Base-by-base conservation (phyloP, 1,140 invertebrate species). In the Pogonognathellus flavescens region DNA sequence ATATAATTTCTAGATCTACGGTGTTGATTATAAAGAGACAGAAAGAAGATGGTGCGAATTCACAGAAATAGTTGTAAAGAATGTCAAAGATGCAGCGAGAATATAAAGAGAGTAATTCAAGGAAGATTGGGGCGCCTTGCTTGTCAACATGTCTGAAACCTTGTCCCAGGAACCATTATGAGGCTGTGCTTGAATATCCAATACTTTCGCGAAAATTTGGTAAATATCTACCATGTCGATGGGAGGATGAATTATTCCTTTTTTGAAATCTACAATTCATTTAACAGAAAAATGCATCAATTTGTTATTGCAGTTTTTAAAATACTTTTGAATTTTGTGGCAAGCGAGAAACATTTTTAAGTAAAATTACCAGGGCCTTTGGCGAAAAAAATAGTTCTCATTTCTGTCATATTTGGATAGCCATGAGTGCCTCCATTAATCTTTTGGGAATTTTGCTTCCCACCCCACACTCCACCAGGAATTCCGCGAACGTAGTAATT, bases 321-420 rank as follows among this genome's bases (percentile, higher is more conserved):
- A 59, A 18, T 20, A 9, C 59, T 8, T 10, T 18, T 18, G 22
- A 60, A n/a, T n/a, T n/a, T n/a, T n/a, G n/a, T n/a, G n/a, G n/a
- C n/a, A n/a, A 41, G 31, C 6, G 31, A 4, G 16, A 66, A 14
- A 66, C 25, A 14, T 66, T 66, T 66, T 41, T 41, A 41, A 41
- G 6, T 41, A 41, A 6, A 41, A 41, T 81, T 86, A 88, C 88
- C 90, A 84, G 90, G 90, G 80, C 91, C 91, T 86, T 88, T 90
- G 11, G 90, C 91, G 55, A 90, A 90, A 88, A 91, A 91, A 82
- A 91, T 90, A 0, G 89, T 89, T 83, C 90, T 87, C 91, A 91
- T 91, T 18, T 91, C 90, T 59, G 88, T 60, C 31, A 88, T 87
- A 55, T 89, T 86, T 80, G 89, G 87, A 81, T 91, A 91, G 9